Conservation (phyloP, 2,888 invertebrate genomes). For the Nemotelus pantherinus region DNA sequence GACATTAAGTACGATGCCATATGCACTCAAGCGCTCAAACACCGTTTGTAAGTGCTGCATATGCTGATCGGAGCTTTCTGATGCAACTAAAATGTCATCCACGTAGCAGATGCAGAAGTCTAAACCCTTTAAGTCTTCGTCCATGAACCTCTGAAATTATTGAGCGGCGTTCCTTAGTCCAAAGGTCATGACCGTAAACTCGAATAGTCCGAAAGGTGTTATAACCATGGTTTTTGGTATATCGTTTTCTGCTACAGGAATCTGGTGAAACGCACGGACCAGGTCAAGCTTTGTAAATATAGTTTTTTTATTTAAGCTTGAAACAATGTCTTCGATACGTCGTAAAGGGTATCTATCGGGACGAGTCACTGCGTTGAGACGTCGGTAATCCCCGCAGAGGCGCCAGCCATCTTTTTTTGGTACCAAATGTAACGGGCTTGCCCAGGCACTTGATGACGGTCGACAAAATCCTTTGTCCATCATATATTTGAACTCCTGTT, state of each 20-base stretch:
- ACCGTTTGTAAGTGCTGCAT: neutral
- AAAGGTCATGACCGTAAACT: constrained; percentile 57
- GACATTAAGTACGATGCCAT: neutral
- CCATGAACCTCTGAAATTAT: constrained; percentile 58
- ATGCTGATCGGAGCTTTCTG: constrained; percentile 19
- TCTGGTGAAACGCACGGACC: constrained; percentile 56
- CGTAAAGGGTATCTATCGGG: constrained; percentile 21
- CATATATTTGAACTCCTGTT: neutral
- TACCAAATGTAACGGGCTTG: constrained; percentile 59
- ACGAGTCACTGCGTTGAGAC: constrained; percentile 53
- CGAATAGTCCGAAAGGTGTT: constrained; percentile 58
- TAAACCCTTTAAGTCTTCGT: constrained; percentile 53
- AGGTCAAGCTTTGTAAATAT: constrained; percentile 56
- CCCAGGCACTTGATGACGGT: constrained; percentile 61
- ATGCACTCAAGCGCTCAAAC: neutral
- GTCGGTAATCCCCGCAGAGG: constrained; percentile 58
- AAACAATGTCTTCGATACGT: constrained; percentile 14
- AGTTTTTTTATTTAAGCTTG: constrained; percentile 52
- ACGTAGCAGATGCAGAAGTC: constrained; percentile 53
- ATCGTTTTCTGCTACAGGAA: constrained; percentile 53
- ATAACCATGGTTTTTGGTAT: constrained; percentile 48
- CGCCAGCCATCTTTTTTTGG: constrained; percentile 55
- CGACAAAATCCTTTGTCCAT: constrained; percentile 58
- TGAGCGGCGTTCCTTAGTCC: constrained; percentile 59
- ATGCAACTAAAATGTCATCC: constrained; percentile 56